Conservation (phyloP, 2,888 invertebrate species). For the Acanthosepion lycidas region DNA sequence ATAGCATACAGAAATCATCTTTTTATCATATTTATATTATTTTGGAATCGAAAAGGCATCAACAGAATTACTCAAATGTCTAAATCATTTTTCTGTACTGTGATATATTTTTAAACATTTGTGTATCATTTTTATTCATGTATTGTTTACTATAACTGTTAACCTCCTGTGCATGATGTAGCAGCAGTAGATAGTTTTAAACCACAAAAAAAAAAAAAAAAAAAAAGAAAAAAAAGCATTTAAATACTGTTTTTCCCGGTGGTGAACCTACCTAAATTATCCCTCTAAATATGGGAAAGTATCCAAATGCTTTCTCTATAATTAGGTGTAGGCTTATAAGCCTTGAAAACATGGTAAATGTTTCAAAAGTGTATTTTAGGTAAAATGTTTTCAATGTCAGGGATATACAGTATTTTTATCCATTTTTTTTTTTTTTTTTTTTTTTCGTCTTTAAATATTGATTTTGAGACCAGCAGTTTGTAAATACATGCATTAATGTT, state of each 20-base stretch:
- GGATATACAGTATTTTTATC: not conserved
- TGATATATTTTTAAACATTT: conserved; percentile 33
- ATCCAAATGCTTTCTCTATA: not conserved
- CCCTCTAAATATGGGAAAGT: not conserved
- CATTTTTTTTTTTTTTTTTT: not conserved
- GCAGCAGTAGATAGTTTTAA: not conserved
- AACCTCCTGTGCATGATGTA: not conserved
- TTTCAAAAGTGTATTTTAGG: not conserved
- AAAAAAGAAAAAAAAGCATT: not conserved
- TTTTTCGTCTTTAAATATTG: not conserved
- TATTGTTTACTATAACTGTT: conserved; percentile 9
- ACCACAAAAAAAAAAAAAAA: not conserved
- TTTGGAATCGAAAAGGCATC: conserved; percentile 33
- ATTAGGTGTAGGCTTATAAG: not conserved
- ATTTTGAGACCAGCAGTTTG: not conserved
- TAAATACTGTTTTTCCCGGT: not conserved
- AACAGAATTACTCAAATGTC: conserved; percentile 33
- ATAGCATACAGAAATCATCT: conserved; percentile 9
- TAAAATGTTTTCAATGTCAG: not conserved
- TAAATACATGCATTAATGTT: not conserved
- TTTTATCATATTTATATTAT: conserved; percentile 23
- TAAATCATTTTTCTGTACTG: conserved; percentile 10
- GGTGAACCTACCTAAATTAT: not conserved
- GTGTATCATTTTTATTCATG: conserved; percentile 33
- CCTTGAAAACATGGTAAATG: not conserved